phyloP scores from a whole-genome alignment of 2,113 vertebrate species.

The Embiotoca jacksoni region DNA sequence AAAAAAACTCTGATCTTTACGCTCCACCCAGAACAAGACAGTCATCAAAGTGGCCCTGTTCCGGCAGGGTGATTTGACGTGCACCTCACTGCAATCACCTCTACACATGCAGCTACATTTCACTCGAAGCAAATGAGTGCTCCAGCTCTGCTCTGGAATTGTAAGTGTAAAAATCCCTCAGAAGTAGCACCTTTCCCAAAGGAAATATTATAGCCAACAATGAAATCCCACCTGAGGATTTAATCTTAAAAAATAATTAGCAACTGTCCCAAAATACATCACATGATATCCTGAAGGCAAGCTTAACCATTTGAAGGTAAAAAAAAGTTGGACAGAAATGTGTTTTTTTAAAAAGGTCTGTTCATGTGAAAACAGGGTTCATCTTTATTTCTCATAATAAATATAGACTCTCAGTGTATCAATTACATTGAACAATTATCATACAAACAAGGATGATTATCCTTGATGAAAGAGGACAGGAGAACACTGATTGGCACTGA shows the following conservation, averaged over 20 bases:
- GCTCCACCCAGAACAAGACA: neutral
- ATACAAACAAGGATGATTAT: conserved; percentile 49
- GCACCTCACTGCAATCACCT: neutral
- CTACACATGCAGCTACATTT: neutral
- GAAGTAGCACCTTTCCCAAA: conserved; percentile 22
- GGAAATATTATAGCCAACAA: conserved; percentile 33
- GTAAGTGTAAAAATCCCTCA: neutral
- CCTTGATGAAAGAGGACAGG: neutral
- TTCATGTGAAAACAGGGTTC: conserved; percentile 19
- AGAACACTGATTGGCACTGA: conserved; percentile 32
- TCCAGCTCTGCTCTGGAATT: conserved; percentile 15
- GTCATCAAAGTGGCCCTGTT: neutral
- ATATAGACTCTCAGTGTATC: conserved; percentile 66
- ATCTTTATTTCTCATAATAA: conserved; percentile 72
- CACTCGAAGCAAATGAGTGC: conserved; percentile 33
- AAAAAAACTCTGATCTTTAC: neutral
- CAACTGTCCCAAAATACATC: conserved; percentile 27
- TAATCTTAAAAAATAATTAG: conserved; percentile 52
- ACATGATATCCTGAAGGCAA: neutral
- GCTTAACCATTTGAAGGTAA: neutral
- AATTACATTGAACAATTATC: conserved; percentile 55
- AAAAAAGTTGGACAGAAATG: conserved; percentile 6
- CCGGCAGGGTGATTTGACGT: neutral
- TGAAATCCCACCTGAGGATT: conserved; percentile 49
- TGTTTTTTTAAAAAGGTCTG: conserved; percentile 34